A percentile compares a stretch with the other conserved stretches of the same genome.
These are phyloP conservation scores for Xylocampa areola DNA, from an alignment of 2,888 invertebrate species.

Conservation along the genomic window DNA sequence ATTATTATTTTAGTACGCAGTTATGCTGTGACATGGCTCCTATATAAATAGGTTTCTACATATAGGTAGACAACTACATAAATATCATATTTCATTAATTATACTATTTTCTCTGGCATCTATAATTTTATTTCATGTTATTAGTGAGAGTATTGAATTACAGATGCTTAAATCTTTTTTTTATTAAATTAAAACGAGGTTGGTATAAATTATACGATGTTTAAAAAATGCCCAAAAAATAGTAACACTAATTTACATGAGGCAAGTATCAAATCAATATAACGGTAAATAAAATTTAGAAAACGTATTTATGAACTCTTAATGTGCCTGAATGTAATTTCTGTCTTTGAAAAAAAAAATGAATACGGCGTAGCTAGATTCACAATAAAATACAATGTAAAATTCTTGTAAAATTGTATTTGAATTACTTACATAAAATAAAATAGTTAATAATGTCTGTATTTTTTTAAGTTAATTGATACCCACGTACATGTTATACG, in stretches of 20 bases:
- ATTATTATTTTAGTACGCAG: background rate
- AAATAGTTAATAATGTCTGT: too few species aligned
- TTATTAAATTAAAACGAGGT: slow-evolving; percentile 2
- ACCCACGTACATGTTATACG: too few species aligned
- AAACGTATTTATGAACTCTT: slow-evolving; percentile 5
- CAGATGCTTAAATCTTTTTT: slow-evolving; percentile 27
- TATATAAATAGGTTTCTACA: slow-evolving; percentile 5
- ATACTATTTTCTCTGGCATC: slow-evolving; percentile 3
- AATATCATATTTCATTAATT: slow-evolving; percentile 14
- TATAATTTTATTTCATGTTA: slow-evolving; percentile 5
- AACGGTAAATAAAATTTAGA: slow-evolving; percentile 1
- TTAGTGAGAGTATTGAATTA: slow-evolving; percentile 29
- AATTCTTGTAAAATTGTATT: too few species aligned
- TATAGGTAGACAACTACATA: background rate
- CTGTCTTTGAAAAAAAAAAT: too few species aligned
- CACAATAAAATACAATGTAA: too few species aligned
- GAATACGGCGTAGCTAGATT: too few species aligned
- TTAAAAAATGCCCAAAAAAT: background rate
- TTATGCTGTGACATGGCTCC: background rate
- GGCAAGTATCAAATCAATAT: slow-evolving; percentile 6
- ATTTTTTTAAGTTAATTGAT: too few species aligned
- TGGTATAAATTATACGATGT: slow-evolving; percentile 13
- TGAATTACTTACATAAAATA: too few species aligned
- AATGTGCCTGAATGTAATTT: background rate
- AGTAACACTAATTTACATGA: slow-evolving; percentile 11